Evolutionary conservation across 2,797 vertebrate species (phyloP), one percentile per base, ranked within the genome.

Genomic region (Craterocephalus amniculus): DNA sequence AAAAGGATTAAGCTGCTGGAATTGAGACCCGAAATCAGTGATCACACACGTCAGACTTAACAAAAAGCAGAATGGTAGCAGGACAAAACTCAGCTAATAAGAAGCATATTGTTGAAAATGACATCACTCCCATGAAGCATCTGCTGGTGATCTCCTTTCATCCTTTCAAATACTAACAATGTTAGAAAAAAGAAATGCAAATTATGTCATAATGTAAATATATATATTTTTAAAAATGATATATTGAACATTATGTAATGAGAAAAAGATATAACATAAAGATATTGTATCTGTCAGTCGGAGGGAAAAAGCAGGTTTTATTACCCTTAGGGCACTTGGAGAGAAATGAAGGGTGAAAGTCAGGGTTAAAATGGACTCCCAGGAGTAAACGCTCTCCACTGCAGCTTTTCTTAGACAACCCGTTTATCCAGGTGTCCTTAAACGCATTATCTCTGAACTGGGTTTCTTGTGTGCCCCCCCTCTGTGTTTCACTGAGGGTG

Each of bases 391-490:
- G 18, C 69, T 4, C 32, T 48, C 13, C n/a, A 8, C 32, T 2
- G 38, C 29, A 20, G 73, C 64, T 57, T 31, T 59, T 27, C 74
- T 67, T 63, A 1, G 27, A 26, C 67, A 72, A 8, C 59, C 70
- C 36, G 13, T 35, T 58, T 20, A 71, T 58, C 63, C 79, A 52
- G 76, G 76, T 66, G 59, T 32, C 63, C 65, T 81, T 76, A 70
- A 78, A 67, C 2, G 54, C 13, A 65, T 80, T 54, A 75, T 80
- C 64, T 55, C 26, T 24, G 60, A 67, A 70, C 78, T 7, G 40
- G 49, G 76, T 63, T 57, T 71, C 68, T 4, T 52, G 82, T 72
- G 75, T 6, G 29, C 49, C 22, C 24, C 20, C n/a, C 2, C 48
- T 6, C 62, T 4, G 67, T 32, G 57, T 67, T 67, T 61, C n/a